A percentile compares a stretch with the other conserved stretches of the same genome.
Evolutionary conservation across 2,797 vertebrate genomes (phyloP).

Genomic region (Austrolebias charrua): DNA sequence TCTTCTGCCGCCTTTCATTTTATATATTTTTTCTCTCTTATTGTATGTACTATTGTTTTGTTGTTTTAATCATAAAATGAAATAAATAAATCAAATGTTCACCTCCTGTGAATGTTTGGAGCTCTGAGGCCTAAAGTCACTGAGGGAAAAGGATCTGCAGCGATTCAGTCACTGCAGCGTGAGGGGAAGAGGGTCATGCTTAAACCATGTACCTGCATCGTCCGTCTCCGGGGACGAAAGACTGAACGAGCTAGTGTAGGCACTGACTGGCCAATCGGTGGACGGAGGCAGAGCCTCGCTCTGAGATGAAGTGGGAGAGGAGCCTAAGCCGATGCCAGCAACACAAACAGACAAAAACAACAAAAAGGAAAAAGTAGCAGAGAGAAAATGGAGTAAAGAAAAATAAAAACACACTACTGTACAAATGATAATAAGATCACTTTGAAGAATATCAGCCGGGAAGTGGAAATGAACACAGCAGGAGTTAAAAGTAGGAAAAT

Average conservation of each 20-base stretch:
- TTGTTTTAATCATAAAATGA: too few species aligned
- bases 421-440: slow-evolving; percentile 53
- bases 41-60: too few species aligned
- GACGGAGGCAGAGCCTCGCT: slow-evolving; percentile 88
- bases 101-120: slow-evolving; percentile 23
- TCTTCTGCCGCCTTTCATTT: too few species aligned
- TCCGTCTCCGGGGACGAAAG: slow-evolving; percentile 85
- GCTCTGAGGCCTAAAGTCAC: slow-evolving; percentile 32
- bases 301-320: slow-evolving; percentile 89
- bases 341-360: slow-evolving; percentile 63
- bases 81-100: too few species aligned
- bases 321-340: slow-evolving; percentile 67
- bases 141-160: slow-evolving; percentile 42
- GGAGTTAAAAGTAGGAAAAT: slow-evolving; percentile 56
- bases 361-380: slow-evolving; percentile 61
- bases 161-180: slow-evolving; percentile 37
- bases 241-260: slow-evolving; percentile 89
- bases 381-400: slow-evolving; percentile 67
- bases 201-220: slow-evolving; percentile 82
- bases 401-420: slow-evolving; percentile 49
- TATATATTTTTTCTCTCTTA: too few species aligned
- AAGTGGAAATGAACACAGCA: slow-evolving; percentile 46
- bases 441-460: slow-evolving; percentile 40
- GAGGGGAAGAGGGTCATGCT: slow-evolving; percentile 27
- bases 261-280: slow-evolving; percentile 90